These are phyloP conservation scores for Plodia interpunctella DNA, from an alignment of 1,140 invertebrate genomes.

Conservation along the genomic window DNA sequence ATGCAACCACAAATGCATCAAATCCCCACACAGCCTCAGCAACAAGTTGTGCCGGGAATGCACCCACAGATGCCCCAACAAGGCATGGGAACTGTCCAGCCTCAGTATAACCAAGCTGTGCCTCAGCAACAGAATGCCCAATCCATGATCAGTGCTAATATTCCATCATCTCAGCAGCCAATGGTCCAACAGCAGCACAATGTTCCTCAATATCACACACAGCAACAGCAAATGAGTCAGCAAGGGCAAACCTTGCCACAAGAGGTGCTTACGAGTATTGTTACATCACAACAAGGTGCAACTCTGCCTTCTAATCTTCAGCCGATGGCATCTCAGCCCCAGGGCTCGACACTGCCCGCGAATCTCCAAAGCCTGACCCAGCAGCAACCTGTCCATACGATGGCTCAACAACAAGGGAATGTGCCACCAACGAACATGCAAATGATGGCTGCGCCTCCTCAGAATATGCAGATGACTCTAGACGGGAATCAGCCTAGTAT, in stretches of 20 bases:
- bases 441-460: conserved; percentile 76
- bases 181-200: conserved; percentile 69
- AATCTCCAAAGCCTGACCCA: conserved; percentile 78
- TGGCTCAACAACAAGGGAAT: conserved; percentile 75
- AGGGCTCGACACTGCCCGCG: conserved; percentile 78
- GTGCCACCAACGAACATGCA: conserved; percentile 79
- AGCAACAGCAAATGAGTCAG: conserved; percentile 69
- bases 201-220: conserved; percentile 72
- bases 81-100: conserved; percentile 61
- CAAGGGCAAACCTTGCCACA: conserved; percentile 75
- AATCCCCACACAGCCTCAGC: conserved; percentile 65
- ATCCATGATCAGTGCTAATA: conserved; percentile 63
- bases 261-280: conserved; percentile 74
- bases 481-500: conserved; percentile 74
- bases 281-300: conserved; percentile 74
- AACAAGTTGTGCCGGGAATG: conserved; percentile 63
- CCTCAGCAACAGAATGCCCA: conserved; percentile 67
- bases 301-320: conserved; percentile 71
- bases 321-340: conserved; percentile 67
- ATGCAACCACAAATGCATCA: conserved; percentile 73
- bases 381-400: conserved; percentile 69
- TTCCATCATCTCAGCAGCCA: conserved; percentile 64
- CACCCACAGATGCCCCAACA: conserved; percentile 73
- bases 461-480: conserved; percentile 76
- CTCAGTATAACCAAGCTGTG: conserved; percentile 68